These are phyloP conservation scores for Mastacembelus armatus DNA, from an alignment of 2,797 vertebrate species.

Conservation along the genomic window DNA sequence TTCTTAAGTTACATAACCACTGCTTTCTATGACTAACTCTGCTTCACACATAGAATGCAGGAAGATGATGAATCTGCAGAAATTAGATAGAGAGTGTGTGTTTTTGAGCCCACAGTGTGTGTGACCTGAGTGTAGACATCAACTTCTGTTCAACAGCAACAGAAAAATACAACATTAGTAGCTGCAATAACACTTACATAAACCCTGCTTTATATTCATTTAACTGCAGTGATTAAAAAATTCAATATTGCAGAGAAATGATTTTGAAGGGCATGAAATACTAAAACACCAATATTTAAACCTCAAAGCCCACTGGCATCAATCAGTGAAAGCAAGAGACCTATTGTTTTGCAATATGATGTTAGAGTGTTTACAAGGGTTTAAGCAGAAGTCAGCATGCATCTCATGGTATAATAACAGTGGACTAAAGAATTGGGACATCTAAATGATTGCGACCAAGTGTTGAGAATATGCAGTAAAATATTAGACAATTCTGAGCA, in stretches of 20 bases:
- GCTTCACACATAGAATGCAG: neutral
- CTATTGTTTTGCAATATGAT: neutral
- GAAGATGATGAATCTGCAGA: neutral
- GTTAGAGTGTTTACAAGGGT: conserved; percentile 4
- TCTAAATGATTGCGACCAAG: conserved; percentile 5
- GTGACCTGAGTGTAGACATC: neutral
- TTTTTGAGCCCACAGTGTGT: conserved; percentile 2
- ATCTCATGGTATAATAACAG: conserved; percentile 19
- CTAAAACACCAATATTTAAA: neutral
- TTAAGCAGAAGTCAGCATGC: neutral
- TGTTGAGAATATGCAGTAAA: conserved; percentile 26
- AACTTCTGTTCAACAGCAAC: neutral
- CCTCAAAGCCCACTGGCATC: neutral
- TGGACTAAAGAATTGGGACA: conserved; percentile 6
- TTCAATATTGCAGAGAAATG: too few relatives aligned
- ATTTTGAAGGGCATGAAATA: neutral
- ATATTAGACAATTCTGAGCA: conserved; percentile 21
- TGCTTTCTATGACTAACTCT: conserved; percentile 31
- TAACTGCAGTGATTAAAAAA: too few relatives aligned
- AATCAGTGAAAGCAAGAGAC: neutral
- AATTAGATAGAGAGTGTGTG: neutral
- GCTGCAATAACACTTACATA: neutral
- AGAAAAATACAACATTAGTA: neutral
- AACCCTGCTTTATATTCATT: neutral
- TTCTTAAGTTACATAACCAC: conserved; percentile 28